Base-by-base conservation (phyloP, 2,113 vertebrate species). In the Strigops habroptila region DNA sequence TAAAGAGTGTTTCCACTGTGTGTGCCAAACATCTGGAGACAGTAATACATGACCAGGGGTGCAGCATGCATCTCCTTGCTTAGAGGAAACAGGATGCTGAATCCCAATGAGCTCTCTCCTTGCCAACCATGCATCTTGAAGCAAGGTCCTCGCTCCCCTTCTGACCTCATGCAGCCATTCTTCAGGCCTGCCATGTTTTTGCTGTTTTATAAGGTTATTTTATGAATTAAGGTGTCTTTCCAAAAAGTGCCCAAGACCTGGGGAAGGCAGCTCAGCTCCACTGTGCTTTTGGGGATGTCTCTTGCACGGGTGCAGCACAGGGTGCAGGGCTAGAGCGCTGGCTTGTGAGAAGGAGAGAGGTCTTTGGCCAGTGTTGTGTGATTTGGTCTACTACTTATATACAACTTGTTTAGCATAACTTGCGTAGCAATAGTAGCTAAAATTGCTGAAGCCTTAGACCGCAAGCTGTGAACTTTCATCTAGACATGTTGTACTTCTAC, bases 1-100 rank as follows among this genome's bases (percentile, higher is more conserved):
- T 5, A 7, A 71, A 81, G 18, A 70, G 14, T 13, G 13, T 57
- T 93, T 87, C 30, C 18, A 52, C 31, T 71, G 55, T 9, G 27
- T 51, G 27, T 10, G 14, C 43, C 69, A 93, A 87, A 65, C 24
- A 44, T 16, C 3, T 51, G 48, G 14, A n/a, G 55, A 67, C 17
- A 49, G 49, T n/a, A 57, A 25, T 12, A 65, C 0, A 0, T 19
- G 43, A 60, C 23, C 4, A 21, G 25, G 18, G 12, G 3, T 81
- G 33, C 1, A 0, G 49, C 14, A 62, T 6, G 30, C 28, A 59
- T n/a, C 49, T 86, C 21, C 30, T 64, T 24, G 43, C 46, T 57
- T 44, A 23, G 9, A n/a, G 25, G 23, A 88, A 82, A 76, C 16
- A 44, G 35, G 33, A 55, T 14, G 24, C 4, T 22, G 21, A 90